A percentile compares a stretch with the other conserved stretches of the same genome.
Conservation (phyloP, 1,140 invertebrate genomes). For the Meloidogyne hapla region DNA sequence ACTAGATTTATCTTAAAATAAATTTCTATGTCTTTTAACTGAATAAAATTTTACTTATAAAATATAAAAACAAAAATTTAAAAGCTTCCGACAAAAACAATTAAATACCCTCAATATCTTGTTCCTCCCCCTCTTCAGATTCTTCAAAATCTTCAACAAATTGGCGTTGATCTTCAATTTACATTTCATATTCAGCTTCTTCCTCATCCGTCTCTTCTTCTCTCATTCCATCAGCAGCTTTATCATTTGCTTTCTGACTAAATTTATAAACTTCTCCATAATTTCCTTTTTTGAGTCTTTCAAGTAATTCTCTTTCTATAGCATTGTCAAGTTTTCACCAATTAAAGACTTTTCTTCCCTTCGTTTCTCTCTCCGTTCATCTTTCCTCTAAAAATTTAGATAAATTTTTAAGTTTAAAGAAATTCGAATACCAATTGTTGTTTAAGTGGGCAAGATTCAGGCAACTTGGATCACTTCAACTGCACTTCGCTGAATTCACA, state of each 20-base stretch:
- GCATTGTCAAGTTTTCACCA: constrained; percentile 88
- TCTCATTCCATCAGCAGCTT: constrained; percentile 47
- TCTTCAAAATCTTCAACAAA: constrained; percentile 63
- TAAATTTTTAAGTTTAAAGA: no score
- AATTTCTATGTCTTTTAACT: no score
- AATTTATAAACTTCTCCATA: constrained; percentile 64
- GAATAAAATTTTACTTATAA: no score
- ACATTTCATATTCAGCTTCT: constrained; percentile 38
- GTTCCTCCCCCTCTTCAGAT: constrained; percentile 58
- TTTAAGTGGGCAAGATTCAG: no score
- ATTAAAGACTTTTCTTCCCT: constrained; percentile 93
- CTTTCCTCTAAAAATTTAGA: constrained; percentile 87
- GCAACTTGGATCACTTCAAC: no score
- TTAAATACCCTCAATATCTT: constrained; percentile 43
- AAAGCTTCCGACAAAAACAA: not conserved
- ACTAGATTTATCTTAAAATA: no score
- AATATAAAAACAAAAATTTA: not conserved
- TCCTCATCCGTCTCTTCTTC: constrained; percentile 53
- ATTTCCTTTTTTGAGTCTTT: constrained; percentile 86
- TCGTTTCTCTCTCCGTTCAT: constrained; percentile 84
- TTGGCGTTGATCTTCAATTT: constrained; percentile 46
- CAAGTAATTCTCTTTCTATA: constrained; percentile 91
- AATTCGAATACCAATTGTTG: no score
- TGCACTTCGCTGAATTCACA: no score
- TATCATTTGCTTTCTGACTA: constrained; percentile 59